These are phyloP conservation scores for Drosophila pseudoobscura DNA, from an alignment of 1,140 invertebrate species.

Conservation along the genomic window DNA sequence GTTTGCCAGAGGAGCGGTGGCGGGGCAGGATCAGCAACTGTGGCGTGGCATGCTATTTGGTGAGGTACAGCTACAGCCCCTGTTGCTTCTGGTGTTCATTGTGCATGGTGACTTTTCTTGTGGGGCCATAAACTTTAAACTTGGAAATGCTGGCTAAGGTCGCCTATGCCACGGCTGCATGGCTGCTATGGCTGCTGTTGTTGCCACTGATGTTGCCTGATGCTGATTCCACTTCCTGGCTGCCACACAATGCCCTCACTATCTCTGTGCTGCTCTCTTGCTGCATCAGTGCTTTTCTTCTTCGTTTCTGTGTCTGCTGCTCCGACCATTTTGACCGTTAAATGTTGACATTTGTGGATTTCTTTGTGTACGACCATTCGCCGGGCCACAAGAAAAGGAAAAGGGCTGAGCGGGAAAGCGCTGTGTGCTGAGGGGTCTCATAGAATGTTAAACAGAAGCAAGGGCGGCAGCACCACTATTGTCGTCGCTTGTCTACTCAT, in stretches of 20 bases:
- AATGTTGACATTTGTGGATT: slow-evolving; percentile 81
- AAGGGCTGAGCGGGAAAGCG: background rate
- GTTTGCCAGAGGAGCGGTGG: slow-evolving; percentile 14
- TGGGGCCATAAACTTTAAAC: slow-evolving; percentile 73
- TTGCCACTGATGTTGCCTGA: slow-evolving; percentile 9
- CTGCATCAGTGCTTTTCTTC: slow-evolving; percentile 1
- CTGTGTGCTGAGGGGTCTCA: no score
- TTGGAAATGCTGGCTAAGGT: slow-evolving; percentile 52
- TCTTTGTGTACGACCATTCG: slow-evolving; percentile 78
- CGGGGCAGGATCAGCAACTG: background rate
- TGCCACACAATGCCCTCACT: slow-evolving; percentile 51
- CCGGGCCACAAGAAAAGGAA: slow-evolving; percentile 55
- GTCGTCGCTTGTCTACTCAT: slow-evolving; percentile 80
- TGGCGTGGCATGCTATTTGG: background rate
- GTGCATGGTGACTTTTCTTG: slow-evolving; percentile 62
- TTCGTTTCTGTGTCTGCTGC: slow-evolving; percentile 18
- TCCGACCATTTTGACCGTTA: slow-evolving; percentile 75
- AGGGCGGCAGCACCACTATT: slow-evolving; percentile 58
- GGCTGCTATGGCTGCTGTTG: background rate
- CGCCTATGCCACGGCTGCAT: slow-evolving; percentile 10
- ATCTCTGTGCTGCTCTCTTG: background rate
- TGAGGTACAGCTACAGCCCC: slow-evolving; percentile 21
- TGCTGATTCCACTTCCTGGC: slow-evolving; percentile 61
- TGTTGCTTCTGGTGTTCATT: slow-evolving; percentile 57
- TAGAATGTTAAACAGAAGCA: slow-evolving; percentile 24